Evolutionary conservation across 2,797 vertebrate genomes (phyloP).

Genomic region (Spinus olivaceus): DNA sequence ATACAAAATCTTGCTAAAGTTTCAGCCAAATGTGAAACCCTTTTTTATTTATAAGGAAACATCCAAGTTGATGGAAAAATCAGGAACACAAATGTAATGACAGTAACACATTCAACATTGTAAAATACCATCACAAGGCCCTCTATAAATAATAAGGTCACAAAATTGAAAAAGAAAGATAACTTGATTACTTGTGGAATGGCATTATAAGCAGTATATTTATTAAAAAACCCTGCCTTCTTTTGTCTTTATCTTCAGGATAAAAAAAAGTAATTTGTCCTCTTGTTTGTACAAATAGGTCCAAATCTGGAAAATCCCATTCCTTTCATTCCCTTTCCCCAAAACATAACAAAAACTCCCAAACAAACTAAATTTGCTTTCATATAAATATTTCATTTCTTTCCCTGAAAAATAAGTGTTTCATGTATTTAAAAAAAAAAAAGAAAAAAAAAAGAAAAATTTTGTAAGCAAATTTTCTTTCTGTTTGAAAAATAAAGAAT

Average conservation of each 20-base stretch:
- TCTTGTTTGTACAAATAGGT: not conserved
- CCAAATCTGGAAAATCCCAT: not conserved
- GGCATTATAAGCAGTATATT: not conserved
- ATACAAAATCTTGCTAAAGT: not conserved
- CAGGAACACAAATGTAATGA: not conserved
- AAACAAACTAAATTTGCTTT: not conserved
- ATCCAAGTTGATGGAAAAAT: not conserved
- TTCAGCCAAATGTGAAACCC: not conserved
- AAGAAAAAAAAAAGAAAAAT: not conserved
- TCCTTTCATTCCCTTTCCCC: not conserved
- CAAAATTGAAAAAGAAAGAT: not conserved
- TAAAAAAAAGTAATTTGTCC: not conserved
- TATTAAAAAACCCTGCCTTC: not conserved
- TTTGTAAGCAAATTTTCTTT: not conserved
- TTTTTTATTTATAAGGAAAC: not conserved
- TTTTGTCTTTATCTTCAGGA: not conserved
- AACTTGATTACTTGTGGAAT: not conserved
- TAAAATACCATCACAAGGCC: not conserved
- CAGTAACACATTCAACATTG: not conserved
- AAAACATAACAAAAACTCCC: not conserved
- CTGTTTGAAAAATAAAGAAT: not conserved
- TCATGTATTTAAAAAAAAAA: not conserved
- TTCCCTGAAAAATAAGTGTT: not conserved
- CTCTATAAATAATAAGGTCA: not conserved
- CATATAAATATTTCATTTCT: not conserved